Conservation (phyloP, 2,888 invertebrate genomes). For the Amiota communis region DNA sequence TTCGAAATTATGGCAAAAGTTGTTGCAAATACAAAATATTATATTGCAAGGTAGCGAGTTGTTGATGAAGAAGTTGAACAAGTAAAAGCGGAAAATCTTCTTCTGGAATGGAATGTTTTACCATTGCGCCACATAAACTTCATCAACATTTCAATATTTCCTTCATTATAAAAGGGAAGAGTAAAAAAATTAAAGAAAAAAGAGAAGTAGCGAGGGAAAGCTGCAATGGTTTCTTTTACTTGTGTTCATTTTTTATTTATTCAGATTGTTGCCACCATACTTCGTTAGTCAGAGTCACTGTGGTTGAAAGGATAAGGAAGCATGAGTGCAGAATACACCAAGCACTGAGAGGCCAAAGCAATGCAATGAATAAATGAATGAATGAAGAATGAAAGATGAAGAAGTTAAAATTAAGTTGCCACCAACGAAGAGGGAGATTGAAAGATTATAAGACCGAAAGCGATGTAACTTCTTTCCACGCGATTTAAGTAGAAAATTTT, state of each 20-base stretch:
- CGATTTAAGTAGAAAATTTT: too few species aligned
- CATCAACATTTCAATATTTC: slow-evolving; percentile 65
- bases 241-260: background rate
- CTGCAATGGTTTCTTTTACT: too few species aligned
- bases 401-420: background rate
- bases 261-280: background rate
- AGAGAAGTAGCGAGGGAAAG: too few species aligned
- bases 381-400: background rate
- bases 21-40: background rate
- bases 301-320: too few species aligned
- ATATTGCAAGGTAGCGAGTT: background rate
- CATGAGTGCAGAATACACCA: too few species aligned
- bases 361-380: too few species aligned
- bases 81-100: background rate
- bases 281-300: background rate
- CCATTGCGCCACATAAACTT: slow-evolving; percentile 54
- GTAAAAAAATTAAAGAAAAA: too few species aligned
- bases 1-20: slow-evolving; percentile 12
- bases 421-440: background rate
- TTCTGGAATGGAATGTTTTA: background rate
- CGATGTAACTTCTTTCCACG: too few species aligned
- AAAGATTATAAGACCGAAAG: too few species aligned
- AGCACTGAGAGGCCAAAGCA: background rate
- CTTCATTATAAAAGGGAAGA: slow-evolving; percentile 13
- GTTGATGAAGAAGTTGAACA: background rate